phyloP scores from a whole-genome alignment of 2,797 vertebrate genomes.

The Fundulus diaphanus region DNA sequence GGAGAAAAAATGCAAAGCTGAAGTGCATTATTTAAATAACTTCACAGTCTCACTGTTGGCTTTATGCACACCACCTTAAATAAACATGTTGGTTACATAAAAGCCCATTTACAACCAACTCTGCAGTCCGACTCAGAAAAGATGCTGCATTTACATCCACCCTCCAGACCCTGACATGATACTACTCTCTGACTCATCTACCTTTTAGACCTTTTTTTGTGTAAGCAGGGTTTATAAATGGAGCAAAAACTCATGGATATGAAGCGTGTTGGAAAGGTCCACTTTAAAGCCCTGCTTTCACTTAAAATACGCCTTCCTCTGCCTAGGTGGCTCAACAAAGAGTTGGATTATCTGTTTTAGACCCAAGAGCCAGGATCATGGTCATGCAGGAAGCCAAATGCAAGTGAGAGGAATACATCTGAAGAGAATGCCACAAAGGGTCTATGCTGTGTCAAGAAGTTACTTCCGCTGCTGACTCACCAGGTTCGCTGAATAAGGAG shows the following conservation, averaged over 20 bases:
- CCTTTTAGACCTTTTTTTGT: slow-evolving; percentile 32
- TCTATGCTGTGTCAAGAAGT: slow-evolving; percentile 25
- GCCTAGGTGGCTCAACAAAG: slow-evolving; percentile 18
- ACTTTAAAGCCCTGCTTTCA: slow-evolving; percentile 44
- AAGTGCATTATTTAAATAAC: slow-evolving; percentile 6
- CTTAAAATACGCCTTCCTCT: slow-evolving; percentile 28
- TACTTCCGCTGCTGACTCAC: slow-evolving; percentile 50
- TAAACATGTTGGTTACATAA: slow-evolving; percentile 32
- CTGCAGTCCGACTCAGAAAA: slow-evolving; percentile 25
- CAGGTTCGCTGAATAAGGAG: slow-evolving; percentile 23
- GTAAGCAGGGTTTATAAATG: slow-evolving; percentile 58
- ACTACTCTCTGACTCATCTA: slow-evolving; percentile 43
- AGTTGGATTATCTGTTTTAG: slow-evolving; percentile 15
- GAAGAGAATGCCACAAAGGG: slow-evolving; percentile 37
- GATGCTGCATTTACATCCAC: slow-evolving; percentile 41
- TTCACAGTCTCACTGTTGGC: not conserved
- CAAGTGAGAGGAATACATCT: slow-evolving; percentile 31
- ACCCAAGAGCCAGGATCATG: slow-evolving; percentile 22
- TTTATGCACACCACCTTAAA: slow-evolving; percentile 18
- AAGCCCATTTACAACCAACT: slow-evolving; percentile 21
- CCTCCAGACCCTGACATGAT: slow-evolving; percentile 37
- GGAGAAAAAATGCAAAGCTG: not conserved
- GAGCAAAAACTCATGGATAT: slow-evolving; percentile 27
- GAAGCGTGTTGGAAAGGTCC: slow-evolving; percentile 18
- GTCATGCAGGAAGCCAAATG: slow-evolving; percentile 25